These are phyloP conservation scores for Tuta absoluta DNA, from an alignment of 2,888 invertebrate species.

Conservation along the genomic window DNA sequence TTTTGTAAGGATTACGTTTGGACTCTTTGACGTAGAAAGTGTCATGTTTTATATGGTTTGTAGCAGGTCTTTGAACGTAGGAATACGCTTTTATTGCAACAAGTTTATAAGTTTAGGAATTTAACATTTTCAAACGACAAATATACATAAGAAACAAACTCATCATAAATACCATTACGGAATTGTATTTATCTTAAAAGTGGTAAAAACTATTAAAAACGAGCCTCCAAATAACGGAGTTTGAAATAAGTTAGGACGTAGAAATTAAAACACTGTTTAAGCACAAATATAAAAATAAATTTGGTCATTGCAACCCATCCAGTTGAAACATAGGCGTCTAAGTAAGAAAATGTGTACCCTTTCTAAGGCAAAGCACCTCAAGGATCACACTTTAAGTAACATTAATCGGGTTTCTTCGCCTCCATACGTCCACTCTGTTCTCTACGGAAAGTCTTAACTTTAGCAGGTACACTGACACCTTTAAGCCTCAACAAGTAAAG, in stretches of 20 bases:
- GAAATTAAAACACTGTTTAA: slow-evolving; percentile 18
- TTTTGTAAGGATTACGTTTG: slow-evolving; percentile 35
- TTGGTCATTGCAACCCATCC: slow-evolving; percentile 45
- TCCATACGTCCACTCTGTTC: slow-evolving; percentile 33
- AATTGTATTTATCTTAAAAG: too few species aligned
- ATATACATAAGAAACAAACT: too few species aligned
- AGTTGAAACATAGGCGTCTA: slow-evolving; percentile 67
- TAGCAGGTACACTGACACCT: slow-evolving; percentile 2
- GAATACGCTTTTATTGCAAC: too few species aligned
- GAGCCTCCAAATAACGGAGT: not conserved
- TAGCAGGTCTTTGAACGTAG: not conserved
- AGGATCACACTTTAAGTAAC: slow-evolving; percentile 75
- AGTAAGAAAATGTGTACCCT: slow-evolving; percentile 77
- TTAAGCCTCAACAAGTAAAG: slow-evolving; percentile 8
- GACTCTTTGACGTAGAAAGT: slow-evolving; percentile 11
- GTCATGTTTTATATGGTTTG: not conserved
- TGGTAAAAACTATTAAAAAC: not conserved
- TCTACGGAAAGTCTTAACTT: slow-evolving; percentile 33
- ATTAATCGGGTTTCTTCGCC: slow-evolving; percentile 68
- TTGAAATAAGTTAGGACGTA: not conserved
- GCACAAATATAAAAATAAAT: slow-evolving; percentile 50
- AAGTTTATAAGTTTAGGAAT: too few species aligned
- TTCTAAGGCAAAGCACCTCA: slow-evolving; percentile 61
- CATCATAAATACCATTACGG: too few species aligned
- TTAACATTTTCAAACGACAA: too few species aligned